Percentiles rank a stretch among this genome's conserved stretches.
These are phyloP conservation scores for Sprattus sprattus DNA, from an alignment of 2,113 vertebrate genomes.

Conservation along the genomic window DNA sequence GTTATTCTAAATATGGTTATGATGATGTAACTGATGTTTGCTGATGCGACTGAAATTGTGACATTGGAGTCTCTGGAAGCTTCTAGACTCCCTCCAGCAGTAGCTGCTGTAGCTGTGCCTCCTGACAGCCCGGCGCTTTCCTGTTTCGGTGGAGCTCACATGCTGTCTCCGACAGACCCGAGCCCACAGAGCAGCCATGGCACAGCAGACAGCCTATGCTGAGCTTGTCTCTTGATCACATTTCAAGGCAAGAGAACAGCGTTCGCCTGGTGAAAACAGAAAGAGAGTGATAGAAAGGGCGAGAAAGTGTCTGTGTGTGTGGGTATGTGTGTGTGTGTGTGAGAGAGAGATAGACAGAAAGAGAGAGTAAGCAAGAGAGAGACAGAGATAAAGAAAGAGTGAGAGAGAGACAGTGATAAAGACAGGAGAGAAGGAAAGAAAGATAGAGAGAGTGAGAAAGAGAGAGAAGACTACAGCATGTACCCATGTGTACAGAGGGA, in stretches of 20 bases:
- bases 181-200: slow-evolving; percentile 8
- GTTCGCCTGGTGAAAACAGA: neutral
- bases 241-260: neutral
- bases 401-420: neutral
- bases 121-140: neutral
- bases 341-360: neutral
- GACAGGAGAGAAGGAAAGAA: neutral
- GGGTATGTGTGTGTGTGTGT: neutral
- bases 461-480: neutral
- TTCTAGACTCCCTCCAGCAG: neutral
- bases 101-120: neutral
- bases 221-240: neutral
- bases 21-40: slow-evolving; percentile 5
- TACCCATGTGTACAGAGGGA: neutral
- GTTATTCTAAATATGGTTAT: neutral
- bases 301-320: neutral
- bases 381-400: neutral
- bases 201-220: slow-evolving; percentile 2
- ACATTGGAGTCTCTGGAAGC: neutral
- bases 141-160: neutral
- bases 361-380: neutral
- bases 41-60: neutral
- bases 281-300: neutral
- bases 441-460: neutral
- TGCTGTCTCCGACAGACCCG: neutral